These are phyloP conservation scores for Cuculus canorus DNA, from an alignment of 2,797 vertebrate species.

Conservation along the genomic window DNA sequence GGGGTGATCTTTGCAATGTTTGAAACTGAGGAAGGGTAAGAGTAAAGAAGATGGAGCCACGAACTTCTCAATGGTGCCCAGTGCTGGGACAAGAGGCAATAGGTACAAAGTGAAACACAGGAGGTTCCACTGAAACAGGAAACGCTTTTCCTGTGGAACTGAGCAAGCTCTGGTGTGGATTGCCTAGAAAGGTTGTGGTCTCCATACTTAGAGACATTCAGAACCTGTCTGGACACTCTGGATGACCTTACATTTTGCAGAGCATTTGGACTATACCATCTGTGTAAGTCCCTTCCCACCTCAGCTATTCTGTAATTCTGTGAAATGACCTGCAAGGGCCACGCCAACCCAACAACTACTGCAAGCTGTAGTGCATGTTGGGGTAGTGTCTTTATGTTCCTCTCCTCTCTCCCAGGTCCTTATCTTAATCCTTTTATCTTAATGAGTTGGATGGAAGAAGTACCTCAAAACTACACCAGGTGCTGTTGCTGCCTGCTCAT, in stretches of 20 bases:
- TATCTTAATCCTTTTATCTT: neutral
- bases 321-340: neutral
- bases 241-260: neutral
- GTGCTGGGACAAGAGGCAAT: neutral
- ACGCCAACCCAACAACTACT: neutral
- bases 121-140: neutral
- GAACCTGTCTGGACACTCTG: neutral
- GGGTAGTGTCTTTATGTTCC: neutral
- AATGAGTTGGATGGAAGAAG: neutral
- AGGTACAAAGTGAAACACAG: neutral
- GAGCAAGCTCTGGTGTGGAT: neutral
- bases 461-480: neutral
- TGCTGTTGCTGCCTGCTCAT: neutral
- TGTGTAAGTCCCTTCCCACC: neutral
- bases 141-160: neutral
- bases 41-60: neutral
- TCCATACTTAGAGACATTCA: neutral
- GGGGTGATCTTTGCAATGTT: too few species aligned
- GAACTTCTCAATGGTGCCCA: neutral
- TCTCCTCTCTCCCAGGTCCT: neutral
- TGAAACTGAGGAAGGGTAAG: neutral
- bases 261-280: neutral
- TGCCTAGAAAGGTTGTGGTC: neutral
- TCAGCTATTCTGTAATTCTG: neutral
- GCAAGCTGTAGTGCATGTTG: neutral